A percentile compares a stretch with the other conserved stretches of the same genome.
Evolutionary conservation across 2,797 vertebrate genomes (phyloP).

Genomic region (Muscicapa striata): DNA sequence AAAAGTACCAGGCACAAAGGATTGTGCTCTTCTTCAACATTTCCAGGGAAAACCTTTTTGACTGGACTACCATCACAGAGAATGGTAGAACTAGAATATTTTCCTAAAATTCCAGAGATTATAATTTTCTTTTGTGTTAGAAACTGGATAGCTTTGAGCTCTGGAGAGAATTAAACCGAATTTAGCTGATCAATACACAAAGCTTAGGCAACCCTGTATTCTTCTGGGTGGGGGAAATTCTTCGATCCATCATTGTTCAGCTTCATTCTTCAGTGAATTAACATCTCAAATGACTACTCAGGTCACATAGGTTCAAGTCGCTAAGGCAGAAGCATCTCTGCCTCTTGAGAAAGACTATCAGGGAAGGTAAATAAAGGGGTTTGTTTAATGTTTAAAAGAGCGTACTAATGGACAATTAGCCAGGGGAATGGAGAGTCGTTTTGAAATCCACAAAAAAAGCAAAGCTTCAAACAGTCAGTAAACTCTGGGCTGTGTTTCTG

Average conservation of each 20-base stretch:
- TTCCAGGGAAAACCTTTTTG: not conserved
- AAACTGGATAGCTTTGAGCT: not conserved
- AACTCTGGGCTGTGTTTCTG: not conserved
- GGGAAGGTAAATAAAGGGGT: slow-evolving; percentile 33
- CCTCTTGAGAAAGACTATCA: slow-evolving; percentile 1
- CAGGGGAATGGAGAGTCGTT: not conserved
- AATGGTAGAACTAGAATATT: not conserved
- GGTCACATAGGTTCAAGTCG: slow-evolving; percentile 48
- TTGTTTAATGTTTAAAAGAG: slow-evolving; percentile 58
- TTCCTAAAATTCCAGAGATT: not conserved
- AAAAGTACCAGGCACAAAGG: not conserved
- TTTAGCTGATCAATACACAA: slow-evolving; percentile 16
- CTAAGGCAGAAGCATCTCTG: slow-evolving; percentile 36
- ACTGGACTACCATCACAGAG: not conserved
- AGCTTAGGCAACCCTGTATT: not conserved
- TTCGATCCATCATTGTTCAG: slow-evolving; percentile 36
- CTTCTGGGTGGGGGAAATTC: slow-evolving; percentile 15
- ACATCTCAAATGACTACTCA: slow-evolving; percentile 53
- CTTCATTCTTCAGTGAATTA: slow-evolving; percentile 65
- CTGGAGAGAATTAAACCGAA: not conserved
- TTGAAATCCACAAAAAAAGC: slow-evolving; percentile 36
- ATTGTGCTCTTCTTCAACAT: not conserved
- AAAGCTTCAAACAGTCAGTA: not conserved
- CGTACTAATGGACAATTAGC: slow-evolving; percentile 52
- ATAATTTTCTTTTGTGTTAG: not conserved